phyloP scores from a whole-genome alignment of 1,140 invertebrate species.

The Drosophila punjabiensis region DNA sequence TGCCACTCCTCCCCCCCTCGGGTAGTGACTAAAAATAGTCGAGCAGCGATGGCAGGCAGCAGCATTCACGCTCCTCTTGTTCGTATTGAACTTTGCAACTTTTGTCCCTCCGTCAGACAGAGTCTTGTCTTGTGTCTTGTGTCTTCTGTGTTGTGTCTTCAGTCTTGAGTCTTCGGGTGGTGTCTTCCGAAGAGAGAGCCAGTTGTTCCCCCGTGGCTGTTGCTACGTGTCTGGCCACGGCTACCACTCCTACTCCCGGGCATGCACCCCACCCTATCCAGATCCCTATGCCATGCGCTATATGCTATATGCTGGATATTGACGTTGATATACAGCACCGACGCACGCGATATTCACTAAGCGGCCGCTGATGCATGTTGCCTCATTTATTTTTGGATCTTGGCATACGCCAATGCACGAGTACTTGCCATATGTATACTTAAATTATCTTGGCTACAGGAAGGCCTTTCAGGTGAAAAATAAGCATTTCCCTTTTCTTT shows the following conservation, averaged over 20 bases:
- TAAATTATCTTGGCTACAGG: constrained; percentile 9
- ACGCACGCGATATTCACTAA: constrained; percentile 75
- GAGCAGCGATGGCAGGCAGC: constrained; percentile 36
- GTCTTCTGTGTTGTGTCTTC: constrained; percentile 42
- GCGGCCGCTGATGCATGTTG: constrained; percentile 53
- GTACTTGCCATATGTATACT: constrained; percentile 26
- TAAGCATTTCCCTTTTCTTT: constrained; percentile 5
- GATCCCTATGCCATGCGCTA: constrained; percentile 31
- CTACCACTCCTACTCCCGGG: constrained; percentile 68
- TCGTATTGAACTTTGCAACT: constrained; percentile 81
- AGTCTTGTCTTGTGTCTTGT: constrained; percentile 57
- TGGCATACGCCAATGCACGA: constrained; percentile 41
- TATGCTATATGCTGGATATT: constrained; percentile 72
- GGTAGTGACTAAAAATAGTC: constrained; percentile 71
- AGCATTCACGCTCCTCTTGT: constrained; percentile 59
- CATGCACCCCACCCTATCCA: constrained; percentile 74
- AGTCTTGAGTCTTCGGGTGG: constrained; percentile 42
- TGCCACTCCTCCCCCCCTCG: constrained; percentile 16
- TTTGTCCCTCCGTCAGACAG: constrained; percentile 48
- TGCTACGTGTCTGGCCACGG: constrained; percentile 67
- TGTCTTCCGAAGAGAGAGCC: constrained; percentile 39
- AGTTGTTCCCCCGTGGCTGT: constrained; percentile 54
- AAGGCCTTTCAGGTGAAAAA: constrained; percentile 20
- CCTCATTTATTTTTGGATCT: constrained; percentile 80
- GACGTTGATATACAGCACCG: constrained; percentile 81